phyloP scores from a whole-genome alignment of 2,888 invertebrate species.

The Nomada goodeniana region DNA sequence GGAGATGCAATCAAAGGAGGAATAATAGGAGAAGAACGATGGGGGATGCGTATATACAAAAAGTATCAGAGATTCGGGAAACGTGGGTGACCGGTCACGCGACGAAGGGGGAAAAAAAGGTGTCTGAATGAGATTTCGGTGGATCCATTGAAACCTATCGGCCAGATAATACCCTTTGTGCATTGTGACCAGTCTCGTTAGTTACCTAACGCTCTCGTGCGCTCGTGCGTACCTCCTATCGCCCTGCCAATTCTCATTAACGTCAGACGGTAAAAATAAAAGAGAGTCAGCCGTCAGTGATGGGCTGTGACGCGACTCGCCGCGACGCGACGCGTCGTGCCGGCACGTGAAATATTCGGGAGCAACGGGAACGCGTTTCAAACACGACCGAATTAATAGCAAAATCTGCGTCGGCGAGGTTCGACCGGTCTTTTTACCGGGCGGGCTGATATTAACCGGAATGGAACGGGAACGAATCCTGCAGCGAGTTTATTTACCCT shows the following conservation, averaged over 20 bases:
- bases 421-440: background rate
- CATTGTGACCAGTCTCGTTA: constrained; percentile 69
- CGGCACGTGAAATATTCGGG: constrained; percentile 52
- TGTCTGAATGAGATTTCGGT: constrained; percentile 64
- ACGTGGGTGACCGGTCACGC: constrained; percentile 23
- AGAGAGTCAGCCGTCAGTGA: constrained; percentile 45
- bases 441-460: constrained; percentile 15
- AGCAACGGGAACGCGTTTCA: constrained; percentile 29
- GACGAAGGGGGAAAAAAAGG: constrained; percentile 48
- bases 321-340: constrained; percentile 4
- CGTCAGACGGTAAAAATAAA: constrained; percentile 58
- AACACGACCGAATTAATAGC: constrained; percentile 55
- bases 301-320: constrained; percentile 49
- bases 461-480: constrained; percentile 12
- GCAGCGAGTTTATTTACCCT: constrained; percentile 10
- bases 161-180: constrained; percentile 73
- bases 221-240: constrained; percentile 48
- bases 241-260: constrained; percentile 72
- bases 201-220: constrained; percentile 59
- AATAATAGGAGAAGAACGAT: constrained; percentile 24
- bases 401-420: constrained; percentile 19
- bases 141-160: constrained; percentile 68
- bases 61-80: background rate
- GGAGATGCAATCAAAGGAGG: constrained; percentile 42
- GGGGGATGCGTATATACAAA: background rate